A percentile compares a stretch with the other conserved stretches of the same genome.
These are phyloP conservation scores for Astreopora myriophthalma DNA, from an alignment of 64 coral and sea anemone species.

Conservation along the genomic window DNA sequence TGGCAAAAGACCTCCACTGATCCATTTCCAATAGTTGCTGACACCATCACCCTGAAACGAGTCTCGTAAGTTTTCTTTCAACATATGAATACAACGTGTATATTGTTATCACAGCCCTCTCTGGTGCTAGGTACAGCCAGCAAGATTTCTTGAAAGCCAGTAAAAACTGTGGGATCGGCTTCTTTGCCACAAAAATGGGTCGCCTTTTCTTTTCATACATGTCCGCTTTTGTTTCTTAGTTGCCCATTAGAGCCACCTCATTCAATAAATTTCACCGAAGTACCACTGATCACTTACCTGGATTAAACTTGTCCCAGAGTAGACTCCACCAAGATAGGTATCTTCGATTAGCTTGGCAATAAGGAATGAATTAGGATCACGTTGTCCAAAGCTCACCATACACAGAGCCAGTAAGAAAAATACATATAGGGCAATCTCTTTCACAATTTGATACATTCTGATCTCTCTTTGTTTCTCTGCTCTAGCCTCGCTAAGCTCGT, in stretches of 20 bases:
- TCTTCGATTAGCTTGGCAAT: slow-evolving; percentile 55
- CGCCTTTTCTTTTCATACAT: too few species aligned
- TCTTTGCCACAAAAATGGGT: too few species aligned
- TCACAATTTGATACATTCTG: slow-evolving; percentile 24
- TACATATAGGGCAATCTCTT: slow-evolving; percentile 53
- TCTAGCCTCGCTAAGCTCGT: slow-evolving; percentile 42
- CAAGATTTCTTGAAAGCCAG: too few species aligned
- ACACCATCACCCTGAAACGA: slow-evolving; percentile 15
- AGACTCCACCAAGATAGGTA: slow-evolving; percentile 57
- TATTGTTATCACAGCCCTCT: too few species aligned
- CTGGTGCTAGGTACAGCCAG: too few species aligned
- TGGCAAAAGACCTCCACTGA: slow-evolving; percentile 53
- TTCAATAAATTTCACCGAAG: too few species aligned
- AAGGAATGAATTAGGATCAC: slow-evolving; percentile 63
- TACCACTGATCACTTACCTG: slow-evolving; percentile 26
- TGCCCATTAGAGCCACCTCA: too few species aligned
- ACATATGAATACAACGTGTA: background rate
- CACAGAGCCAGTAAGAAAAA: slow-evolving; percentile 58
- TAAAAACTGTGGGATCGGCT: too few species aligned
- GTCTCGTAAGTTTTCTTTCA: background rate
- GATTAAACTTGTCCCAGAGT: slow-evolving; percentile 14
- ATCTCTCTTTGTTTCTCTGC: slow-evolving; percentile 29
- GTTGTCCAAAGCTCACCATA: slow-evolving; percentile 56
- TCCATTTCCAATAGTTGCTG: slow-evolving; percentile 74
- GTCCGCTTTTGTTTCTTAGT: too few species aligned